These are phyloP conservation scores for Ditylenchus dipsaci DNA, from an alignment of 1,140 invertebrate species.

Conservation along the genomic window DNA sequence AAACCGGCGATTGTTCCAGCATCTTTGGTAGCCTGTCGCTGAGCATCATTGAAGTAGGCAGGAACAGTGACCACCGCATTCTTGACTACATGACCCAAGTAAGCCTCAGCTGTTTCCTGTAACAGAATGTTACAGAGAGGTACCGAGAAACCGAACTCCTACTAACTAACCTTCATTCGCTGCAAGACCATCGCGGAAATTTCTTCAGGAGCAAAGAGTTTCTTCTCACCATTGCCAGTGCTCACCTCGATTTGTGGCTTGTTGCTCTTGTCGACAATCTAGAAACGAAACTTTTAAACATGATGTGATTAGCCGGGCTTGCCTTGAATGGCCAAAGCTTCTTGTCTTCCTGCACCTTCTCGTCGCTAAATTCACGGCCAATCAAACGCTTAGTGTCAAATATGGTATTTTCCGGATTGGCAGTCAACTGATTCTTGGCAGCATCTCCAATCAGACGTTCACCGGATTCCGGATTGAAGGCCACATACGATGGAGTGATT, in stretches of 20 bases:
- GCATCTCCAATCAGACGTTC: conserved; percentile 77
- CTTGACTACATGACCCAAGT: conserved; percentile 62
- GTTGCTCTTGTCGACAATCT: background rate
- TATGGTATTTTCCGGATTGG: no score
- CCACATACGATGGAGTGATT: conserved; percentile 75
- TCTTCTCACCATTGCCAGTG: no score
- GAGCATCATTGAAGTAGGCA: conserved; percentile 70
- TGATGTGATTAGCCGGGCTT: background rate
- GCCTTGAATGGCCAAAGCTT: conserved; percentile 83
- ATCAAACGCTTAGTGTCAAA: conserved; percentile 65
- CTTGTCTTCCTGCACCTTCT: conserved; percentile 90
- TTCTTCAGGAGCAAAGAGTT: background rate
- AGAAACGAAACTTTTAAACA: background rate
- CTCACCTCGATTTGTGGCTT: background rate
- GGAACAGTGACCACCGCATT: conserved; percentile 57
- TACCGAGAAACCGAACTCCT: no score
- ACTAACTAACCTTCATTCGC: background rate
- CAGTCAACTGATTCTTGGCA: conserved; percentile 61
- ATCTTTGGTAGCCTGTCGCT: conserved; percentile 71
- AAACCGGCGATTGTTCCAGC: conserved; percentile 68
- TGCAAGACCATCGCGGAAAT: background rate
- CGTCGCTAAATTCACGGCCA: conserved; percentile 86
- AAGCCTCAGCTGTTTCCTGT: background rate
- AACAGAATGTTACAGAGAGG: no score
- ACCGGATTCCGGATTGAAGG: conserved; percentile 71